These are phyloP conservation scores for Athetis lepigone DNA, from an alignment of 2,888 invertebrate genomes.

Conservation along the genomic window DNA sequence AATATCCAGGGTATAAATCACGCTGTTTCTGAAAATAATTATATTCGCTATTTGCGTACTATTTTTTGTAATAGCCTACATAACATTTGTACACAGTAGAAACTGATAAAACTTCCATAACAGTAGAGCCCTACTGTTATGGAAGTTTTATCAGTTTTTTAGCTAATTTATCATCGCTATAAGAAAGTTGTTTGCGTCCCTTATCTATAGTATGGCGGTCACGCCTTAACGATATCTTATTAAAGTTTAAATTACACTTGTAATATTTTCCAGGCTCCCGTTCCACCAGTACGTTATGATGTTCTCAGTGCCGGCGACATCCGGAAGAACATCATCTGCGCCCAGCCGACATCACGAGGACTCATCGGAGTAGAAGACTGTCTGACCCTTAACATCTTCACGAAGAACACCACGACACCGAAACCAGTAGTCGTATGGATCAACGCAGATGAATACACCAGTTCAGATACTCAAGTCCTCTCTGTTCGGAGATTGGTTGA, in stretches of 20 bases:
- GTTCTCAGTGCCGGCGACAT: slow-evolving; percentile 70
- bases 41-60: not conserved
- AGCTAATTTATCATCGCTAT: slow-evolving; percentile 52
- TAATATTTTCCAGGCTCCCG: slow-evolving; percentile 67
- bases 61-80: not conserved
- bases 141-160: no score
- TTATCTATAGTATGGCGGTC: slow-evolving; percentile 40
- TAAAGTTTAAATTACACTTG: slow-evolving; percentile 36
- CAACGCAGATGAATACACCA: slow-evolving; percentile 79
- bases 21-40: not conserved
- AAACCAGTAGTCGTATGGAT: slow-evolving; percentile 85
- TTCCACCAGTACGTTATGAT: slow-evolving; percentile 60
- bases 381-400: slow-evolving; percentile 78
- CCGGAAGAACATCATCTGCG: slow-evolving; percentile 71
- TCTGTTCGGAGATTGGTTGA: slow-evolving; percentile 91
- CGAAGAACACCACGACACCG: slow-evolving; percentile 71
- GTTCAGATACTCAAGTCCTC: slow-evolving; percentile 65
- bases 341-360: slow-evolving; percentile 78
- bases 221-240: slow-evolving; percentile 38
- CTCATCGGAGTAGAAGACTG: slow-evolving; percentile 83
- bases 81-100: not conserved
- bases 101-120: slow-evolving; percentile 33
- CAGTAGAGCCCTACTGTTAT: slow-evolving; percentile 21
- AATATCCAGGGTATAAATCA: no score
- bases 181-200: slow-evolving; percentile 44